These are phyloP conservation scores for Mus spretus DNA, from an alignment of 2,797 vertebrate species.

Conservation along the genomic window DNA sequence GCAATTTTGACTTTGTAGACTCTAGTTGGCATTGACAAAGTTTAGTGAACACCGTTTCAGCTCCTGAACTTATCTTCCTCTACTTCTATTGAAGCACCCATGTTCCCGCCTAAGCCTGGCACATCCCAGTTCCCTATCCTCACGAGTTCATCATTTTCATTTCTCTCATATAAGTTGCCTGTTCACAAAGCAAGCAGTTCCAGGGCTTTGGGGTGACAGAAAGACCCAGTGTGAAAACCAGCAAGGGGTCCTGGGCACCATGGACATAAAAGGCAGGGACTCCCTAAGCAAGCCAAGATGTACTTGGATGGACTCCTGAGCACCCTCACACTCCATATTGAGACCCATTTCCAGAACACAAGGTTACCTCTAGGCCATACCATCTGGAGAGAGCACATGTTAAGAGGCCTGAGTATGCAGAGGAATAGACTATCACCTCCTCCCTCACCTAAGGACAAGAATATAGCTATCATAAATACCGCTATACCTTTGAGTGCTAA, in stretches of 20 bases:
- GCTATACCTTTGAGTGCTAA: neutral
- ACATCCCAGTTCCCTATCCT: neutral
- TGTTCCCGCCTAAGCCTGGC: neutral
- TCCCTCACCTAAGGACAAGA: constrained; percentile 52
- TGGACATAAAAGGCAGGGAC: too few species aligned
- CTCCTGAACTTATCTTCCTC: neutral
- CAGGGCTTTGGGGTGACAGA: neutral
- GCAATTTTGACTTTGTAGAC: neutral
- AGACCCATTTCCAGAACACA: constrained; percentile 66
- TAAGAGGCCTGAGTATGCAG: neutral
- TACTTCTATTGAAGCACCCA: neutral
- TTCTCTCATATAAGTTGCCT: neutral
- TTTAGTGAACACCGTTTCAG: neutral
- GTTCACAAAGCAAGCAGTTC: neutral
- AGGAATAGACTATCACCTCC: constrained; percentile 61
- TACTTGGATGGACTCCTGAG: neutral
- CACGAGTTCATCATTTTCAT: accelerated
- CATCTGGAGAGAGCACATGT: constrained; percentile 70
- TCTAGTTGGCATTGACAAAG: neutral
- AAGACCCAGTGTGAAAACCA: neutral
- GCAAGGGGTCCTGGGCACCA: neutral
- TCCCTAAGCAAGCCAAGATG: too few species aligned
- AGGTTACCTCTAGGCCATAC: constrained; percentile 31
- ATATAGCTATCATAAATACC: constrained; percentile 38
- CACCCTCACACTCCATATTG: neutral